A percentile compares a stretch with the other conserved stretches of the same genome.
Evolutionary conservation across 1,140 invertebrate genomes (phyloP).

Genomic region (Drosophila albomicans): DNA sequence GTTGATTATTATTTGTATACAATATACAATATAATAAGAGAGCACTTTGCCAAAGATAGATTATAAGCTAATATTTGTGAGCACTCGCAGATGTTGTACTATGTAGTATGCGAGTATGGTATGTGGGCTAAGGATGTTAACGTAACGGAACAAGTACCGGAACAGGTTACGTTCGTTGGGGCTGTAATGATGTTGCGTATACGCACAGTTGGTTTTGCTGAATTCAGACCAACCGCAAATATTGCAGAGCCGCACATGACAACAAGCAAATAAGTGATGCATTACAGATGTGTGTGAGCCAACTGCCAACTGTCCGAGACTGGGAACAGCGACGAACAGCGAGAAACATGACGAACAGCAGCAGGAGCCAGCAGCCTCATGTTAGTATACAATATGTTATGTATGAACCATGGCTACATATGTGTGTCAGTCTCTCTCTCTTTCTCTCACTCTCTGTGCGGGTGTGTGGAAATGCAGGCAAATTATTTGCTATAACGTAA

Average conservation of each 20-base stretch:
- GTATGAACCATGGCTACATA: neutral
- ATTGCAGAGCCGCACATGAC: slow-evolving; percentile 62
- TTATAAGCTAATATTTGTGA: neutral
- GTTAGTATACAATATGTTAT: slow-evolving; percentile 18
- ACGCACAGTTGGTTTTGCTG: slow-evolving; percentile 26
- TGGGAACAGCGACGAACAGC: neutral
- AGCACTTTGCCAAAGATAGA: too few species aligned
- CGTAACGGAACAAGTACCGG: neutral
- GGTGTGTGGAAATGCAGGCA: slow-evolving; percentile 62
- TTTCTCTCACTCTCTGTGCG: slow-evolving; percentile 16
- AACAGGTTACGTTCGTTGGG: neutral
- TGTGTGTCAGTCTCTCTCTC: slow-evolving; percentile 13
- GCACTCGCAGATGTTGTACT: slow-evolving; percentile 11
- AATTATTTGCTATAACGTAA: slow-evolving; percentile 83
- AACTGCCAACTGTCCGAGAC: slow-evolving; percentile 25
- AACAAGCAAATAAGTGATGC: slow-evolving; percentile 71
- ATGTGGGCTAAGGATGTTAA: neutral
- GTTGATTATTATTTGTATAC: too few species aligned
- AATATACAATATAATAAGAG: too few species aligned
- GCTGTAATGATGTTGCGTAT: slow-evolving; percentile 4
- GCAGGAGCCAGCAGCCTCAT: neutral
- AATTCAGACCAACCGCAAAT: slow-evolving; percentile 59
- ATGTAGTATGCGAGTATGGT: too few species aligned
- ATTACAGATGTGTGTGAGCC: slow-evolving; percentile 64
- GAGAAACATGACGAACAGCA: slow-evolving; percentile 1